Evolutionary conservation across 2,888 invertebrate species (phyloP), one percentile per base, ranked within the genome.

Genomic region (Hydriomena furcata): DNA sequence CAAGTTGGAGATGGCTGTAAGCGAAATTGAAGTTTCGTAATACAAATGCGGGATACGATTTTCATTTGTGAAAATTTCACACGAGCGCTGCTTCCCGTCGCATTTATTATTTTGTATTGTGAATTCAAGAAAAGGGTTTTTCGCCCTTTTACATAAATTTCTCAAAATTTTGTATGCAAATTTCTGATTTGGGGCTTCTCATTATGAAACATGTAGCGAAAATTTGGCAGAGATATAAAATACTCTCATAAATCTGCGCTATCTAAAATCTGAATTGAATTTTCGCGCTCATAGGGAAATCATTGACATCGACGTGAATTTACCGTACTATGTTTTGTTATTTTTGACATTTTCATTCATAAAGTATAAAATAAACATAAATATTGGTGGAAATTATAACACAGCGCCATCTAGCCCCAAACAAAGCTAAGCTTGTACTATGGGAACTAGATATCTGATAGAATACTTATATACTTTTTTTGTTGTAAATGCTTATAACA

Each of bases 41-140:
- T 42, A 48, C 45, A 44, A 50, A 52, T 52, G 54, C 46, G 35
- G 37, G 37, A 49, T 55, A 49, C 59, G 53, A 54, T 54, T 59
- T 56, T 56, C 54, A 56, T 60, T 52, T 60, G 53, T 45, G 56
- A 43, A 50, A 49, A 45, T 56, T 54, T 57, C 44, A 34, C 40
- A 52, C 45, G 41, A 37, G 50, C 30, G 38, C n/a, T 34, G 34
- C 44, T 10, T 28, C 24, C 5, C 36, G 49, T 25, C 52, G 42
- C 45, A 47, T 50, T 55, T 55, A 47, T n/a, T 55, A 47, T 55
- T 51, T 55, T 43, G 50, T 48, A 45, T 51, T 52, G 52, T 52
- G 55, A 40, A 47, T 51, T 27, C 35, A 38, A 37, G 37, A 23
- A 42, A 53, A 52, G 48, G 51, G 43, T 48, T 48, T 47, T 35